These are phyloP conservation scores for Aegotheles bennettii DNA, from an alignment of 2,113 vertebrate genomes.

Conservation along the genomic window DNA sequence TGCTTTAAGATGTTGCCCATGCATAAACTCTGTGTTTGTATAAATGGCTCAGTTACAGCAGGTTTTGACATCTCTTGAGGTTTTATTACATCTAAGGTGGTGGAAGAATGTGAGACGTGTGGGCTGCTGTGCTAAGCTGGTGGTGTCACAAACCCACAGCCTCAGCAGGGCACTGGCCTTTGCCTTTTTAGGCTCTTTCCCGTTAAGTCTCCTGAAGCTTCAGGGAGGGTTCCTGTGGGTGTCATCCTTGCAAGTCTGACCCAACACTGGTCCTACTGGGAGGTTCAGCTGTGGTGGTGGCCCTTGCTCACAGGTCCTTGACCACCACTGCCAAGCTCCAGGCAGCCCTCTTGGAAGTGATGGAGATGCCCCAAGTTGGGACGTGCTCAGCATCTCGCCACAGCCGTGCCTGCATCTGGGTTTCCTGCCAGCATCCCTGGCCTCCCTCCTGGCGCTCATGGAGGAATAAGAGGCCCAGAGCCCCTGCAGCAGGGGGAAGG, in stretches of 20 bases:
- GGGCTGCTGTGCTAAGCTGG: not conserved
- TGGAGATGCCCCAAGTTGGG: not conserved
- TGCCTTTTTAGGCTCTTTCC: not conserved
- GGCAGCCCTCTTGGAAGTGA: rapidly evolving
- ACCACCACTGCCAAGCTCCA: too few species aligned
- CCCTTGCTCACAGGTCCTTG: rapidly evolving
- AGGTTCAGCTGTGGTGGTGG: rapidly evolving
- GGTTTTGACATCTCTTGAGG: not conserved
- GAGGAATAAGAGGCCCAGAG: not conserved
- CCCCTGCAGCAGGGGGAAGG: too few species aligned
- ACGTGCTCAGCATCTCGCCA: rapidly evolving
- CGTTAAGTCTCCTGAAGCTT: rapidly evolving
- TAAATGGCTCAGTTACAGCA: not conserved
- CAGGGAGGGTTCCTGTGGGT: rapidly evolving
- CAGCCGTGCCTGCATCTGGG: rapidly evolving
- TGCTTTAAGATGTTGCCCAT: not conserved
- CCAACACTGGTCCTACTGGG: rapidly evolving
- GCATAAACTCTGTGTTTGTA: not conserved
- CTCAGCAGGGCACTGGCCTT: rapidly evolving
- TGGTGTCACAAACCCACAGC: rapidly evolving
- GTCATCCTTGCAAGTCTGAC: not conserved
- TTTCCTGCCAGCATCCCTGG: not conserved
- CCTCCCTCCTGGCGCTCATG: not conserved
- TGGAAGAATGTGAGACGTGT: rapidly evolving
- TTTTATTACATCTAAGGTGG: not conserved